Base-by-base conservation (phyloP, 2,888 invertebrate species). In the Apotomis capreana region DNA sequence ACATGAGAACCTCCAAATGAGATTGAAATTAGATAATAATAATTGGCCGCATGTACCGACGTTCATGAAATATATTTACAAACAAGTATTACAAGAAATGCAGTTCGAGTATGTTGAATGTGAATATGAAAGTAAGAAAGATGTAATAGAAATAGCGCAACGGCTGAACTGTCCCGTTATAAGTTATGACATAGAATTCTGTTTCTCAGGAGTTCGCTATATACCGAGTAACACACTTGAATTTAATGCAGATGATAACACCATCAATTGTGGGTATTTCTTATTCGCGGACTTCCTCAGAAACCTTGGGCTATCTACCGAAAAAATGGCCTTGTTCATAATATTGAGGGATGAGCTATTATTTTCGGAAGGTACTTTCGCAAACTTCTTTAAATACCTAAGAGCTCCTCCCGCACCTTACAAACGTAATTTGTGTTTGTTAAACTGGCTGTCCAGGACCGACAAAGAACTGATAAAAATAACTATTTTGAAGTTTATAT, bases 371-470 rank as follows among this genome's bases (percentile, higher is more conserved):
- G 36, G 58, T 9, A 49, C 44, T 15, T 74, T 70, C 8, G 9
- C 73, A 3, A 10, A 64, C n/a, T 71, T 85, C 3, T 70, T 82
- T 3, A 46, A 59, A 49, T 60, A 10, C 12, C 49, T 70, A 52
- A 64, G 26, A 26, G 51, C 52, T 36, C 58, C 59, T 10, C 10
- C 3, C 26, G 3, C 1, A 15, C 37, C 5, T 12, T 64, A 36
- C 9, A 26, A 26, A 40, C 40, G 64, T 6, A 70, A 64, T 26
- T 44, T 26, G n/a, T 10, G 49, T 37, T 58, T 67, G 13, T 36
- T 67, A 10, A 13, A 49, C 4, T 67, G 49, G 46, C 49, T 67
- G 5, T 46, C 58, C 12, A 36, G 3, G 49, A 57, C n/a, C 12
- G 54, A 10, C 15, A 55, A 40, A 15, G 55, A 64, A 15, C 54